Percentiles rank a stretch among this genome's conserved stretches.
Conservation (phyloP, 2,888 invertebrate genomes). For the Carabus problematicus region DNA sequence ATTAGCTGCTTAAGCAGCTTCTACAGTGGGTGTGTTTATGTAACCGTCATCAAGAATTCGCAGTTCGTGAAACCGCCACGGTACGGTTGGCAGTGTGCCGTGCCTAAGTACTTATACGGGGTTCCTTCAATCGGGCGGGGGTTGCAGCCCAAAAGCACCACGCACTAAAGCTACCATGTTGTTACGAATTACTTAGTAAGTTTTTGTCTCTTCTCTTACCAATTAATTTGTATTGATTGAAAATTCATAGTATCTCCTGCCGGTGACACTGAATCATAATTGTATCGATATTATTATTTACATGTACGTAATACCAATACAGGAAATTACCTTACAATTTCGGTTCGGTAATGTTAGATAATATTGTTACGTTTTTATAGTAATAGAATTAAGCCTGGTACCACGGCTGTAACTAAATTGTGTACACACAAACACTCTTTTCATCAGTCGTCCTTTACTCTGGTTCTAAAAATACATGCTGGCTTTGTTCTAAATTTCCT, state of each 20-base stretch:
- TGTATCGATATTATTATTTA: too few relatives aligned
- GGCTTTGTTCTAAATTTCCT: not conserved
- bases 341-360: too few relatives aligned
- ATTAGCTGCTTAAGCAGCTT: conserved; percentile 16
- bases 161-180: not conserved
- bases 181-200: too few relatives aligned
- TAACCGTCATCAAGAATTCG: conserved; percentile 17
- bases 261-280: not conserved
- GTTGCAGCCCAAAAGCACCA: conserved; percentile 1
- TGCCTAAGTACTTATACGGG: conserved; percentile 10
- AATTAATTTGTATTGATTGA: conserved; percentile 13
- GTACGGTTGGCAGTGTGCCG: not conserved
- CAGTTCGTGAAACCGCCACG: conserved; percentile 12
- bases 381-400: not conserved
- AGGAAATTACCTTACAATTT: too few relatives aligned
- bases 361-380: not conserved
- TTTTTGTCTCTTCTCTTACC: not conserved
- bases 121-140: conserved; percentile 4
- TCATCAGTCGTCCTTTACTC: too few relatives aligned
- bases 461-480: not conserved
- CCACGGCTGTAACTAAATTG: not conserved
- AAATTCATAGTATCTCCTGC: not conserved
- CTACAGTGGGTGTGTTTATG: conserved; percentile 13
- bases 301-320: too few relatives aligned
- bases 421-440: not conserved